Conservation (phyloP, 2,797 vertebrate species). For the Myotis daubentonii region DNA sequence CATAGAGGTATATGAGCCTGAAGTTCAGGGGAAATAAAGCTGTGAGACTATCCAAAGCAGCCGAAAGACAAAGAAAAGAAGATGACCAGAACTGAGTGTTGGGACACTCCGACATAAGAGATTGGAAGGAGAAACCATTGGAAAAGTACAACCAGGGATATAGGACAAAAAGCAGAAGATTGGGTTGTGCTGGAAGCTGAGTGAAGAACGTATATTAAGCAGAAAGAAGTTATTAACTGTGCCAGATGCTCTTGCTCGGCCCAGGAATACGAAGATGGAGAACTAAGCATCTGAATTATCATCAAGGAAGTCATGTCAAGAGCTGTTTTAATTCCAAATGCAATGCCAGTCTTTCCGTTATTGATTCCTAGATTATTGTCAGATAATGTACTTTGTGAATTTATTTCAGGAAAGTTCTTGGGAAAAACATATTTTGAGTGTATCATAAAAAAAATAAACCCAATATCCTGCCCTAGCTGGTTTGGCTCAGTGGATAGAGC, state of each 20-base stretch:
- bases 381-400: not conserved
- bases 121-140: not conserved
- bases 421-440: not conserved
- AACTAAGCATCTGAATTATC: not conserved
- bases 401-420: not conserved
- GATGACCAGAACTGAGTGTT: not conserved
- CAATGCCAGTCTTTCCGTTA: not conserved
- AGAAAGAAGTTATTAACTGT: not conserved
- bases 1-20: not conserved
- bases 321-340: not conserved
- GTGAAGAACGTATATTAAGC: not conserved
- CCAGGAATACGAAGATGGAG: not conserved
- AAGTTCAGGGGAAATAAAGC: not conserved
- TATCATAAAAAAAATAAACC: too few species aligned
- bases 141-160: not conserved
- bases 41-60: not conserved
- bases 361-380: not conserved
- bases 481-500: too few species aligned
- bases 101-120: not conserved
- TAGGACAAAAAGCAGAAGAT: not conserved
- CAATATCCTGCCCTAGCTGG: too few species aligned
- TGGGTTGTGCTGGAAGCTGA: not conserved
- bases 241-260: not conserved
- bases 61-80: not conserved
- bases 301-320: not conserved